Conservation (phyloP, 2,113 vertebrate genomes). For the Larimichthys crocea region DNA sequence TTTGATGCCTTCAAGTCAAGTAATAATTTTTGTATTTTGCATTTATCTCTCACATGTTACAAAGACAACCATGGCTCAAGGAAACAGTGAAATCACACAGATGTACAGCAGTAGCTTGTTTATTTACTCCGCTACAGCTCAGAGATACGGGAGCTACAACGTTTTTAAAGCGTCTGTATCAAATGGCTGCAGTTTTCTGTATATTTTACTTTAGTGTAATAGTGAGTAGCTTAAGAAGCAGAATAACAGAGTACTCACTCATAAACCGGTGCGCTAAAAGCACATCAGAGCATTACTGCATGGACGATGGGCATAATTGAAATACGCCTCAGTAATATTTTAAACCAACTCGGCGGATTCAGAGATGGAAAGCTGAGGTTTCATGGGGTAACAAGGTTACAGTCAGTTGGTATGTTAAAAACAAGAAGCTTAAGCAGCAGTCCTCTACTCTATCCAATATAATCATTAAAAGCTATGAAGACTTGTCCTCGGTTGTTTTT, state of each 20-base stretch:
- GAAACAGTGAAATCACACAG: background rate
- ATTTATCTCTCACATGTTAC: background rate
- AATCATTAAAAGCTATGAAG: background rate
- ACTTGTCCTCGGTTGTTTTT: background rate
- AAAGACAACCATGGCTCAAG: no score
- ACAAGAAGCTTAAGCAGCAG: background rate
- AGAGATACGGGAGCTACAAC: background rate
- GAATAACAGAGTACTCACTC: background rate
- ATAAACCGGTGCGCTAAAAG: background rate
- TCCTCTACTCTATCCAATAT: background rate
- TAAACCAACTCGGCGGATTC: background rate
- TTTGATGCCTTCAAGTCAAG: background rate
- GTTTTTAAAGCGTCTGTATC: background rate
- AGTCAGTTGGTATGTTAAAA: background rate
- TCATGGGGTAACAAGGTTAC: background rate
- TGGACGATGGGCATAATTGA: conserved; percentile 10
- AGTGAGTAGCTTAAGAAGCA: background rate
- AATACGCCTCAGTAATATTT: conserved; percentile 27
- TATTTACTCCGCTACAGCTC: no score
- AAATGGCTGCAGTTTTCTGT: background rate
- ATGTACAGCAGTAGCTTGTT: background rate
- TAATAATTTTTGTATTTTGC: background rate
- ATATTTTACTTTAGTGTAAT: background rate
- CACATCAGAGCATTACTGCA: background rate
- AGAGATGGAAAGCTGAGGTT: background rate